Base-by-base conservation (phyloP, 2,888 invertebrate genomes). In the Trachelus iudaicus region DNA sequence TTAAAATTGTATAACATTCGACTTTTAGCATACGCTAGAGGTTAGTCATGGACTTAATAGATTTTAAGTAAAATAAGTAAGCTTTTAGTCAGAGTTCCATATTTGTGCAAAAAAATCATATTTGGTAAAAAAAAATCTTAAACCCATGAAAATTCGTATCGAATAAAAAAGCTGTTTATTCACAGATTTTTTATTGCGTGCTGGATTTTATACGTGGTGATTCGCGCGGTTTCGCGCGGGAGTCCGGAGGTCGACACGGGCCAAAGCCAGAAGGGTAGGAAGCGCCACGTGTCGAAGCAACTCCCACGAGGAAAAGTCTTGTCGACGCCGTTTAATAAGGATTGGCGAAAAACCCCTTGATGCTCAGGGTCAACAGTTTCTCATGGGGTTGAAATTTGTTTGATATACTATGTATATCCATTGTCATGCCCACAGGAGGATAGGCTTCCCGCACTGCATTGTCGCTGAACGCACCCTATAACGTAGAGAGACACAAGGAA, bases 401-500 rank as follows among this genome's bases (percentile, higher is more conserved):
- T 87, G 87, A 87, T 88, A 88, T 88, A 87, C 86, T 88, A 87
- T 40, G 40, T 40, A 40, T 88, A 87, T 86, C 87, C 84, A 88
- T 88, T 88, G 88, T 88, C 85, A 79, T 86, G 85, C 82, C 83
- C 83, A 82, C 81, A 84, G 85, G 83, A 85, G 82, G 86, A 88
- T 86, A 33, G 31, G 83, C 84, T 84, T 83, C 82, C 82, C 81
- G 81, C 81, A 81, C 82, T 81, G 77, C 84, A 87, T 87, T 86
- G 86, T 86, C 83, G 82, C 77, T 68, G 81, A 80, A 80, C 79
- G 78, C 77, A 73, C 40, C 40, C 40, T 40, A 15, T 83, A 75
- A 77, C 76, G 80, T 77, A 78, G 78, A 73, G 78, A 78, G 75
- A 69, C 34, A 75, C 40, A 40, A 68, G 77, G 73, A 37, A 30